Evolutionary conservation across 1,140 invertebrate species (phyloP).

Genomic region (Drosophila truncata): DNA sequence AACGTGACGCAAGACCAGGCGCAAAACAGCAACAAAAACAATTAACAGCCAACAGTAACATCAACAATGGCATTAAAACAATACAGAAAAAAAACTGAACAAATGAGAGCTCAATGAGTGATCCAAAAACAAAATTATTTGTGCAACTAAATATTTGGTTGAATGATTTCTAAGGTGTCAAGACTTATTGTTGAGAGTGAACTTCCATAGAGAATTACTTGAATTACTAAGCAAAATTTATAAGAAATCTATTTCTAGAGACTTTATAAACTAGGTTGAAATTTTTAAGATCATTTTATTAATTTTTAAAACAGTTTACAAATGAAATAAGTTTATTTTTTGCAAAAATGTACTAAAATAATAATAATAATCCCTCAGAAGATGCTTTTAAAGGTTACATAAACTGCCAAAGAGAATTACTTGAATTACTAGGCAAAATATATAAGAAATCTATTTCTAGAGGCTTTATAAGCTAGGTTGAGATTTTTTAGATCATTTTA

Average conservation of each 20-base stretch:
- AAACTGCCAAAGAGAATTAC: no score
- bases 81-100: conserved; percentile 19
- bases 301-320: background rate
- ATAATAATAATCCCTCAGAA: no score
- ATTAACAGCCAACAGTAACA: conserved; percentile 28
- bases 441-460: no score
- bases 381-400: background rate
- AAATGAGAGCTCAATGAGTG: conserved; percentile 27
- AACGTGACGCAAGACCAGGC: conserved; percentile 57
- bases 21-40: conserved; percentile 38
- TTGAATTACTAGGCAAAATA: no score
- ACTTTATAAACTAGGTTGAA: background rate
- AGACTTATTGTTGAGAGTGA: conserved; percentile 7
- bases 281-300: background rate
- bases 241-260: background rate
- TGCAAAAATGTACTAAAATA: no score
- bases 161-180: conserved; percentile 50
- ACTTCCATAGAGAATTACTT: conserved; percentile 13
- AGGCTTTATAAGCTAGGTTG: no score
- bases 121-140: conserved; percentile 42
- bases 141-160: conserved; percentile 58
- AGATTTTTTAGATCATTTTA: no score
- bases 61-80: conserved; percentile 41
- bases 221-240: no score
- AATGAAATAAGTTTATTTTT: no score